Conservation (phyloP, 2,888 invertebrate genomes). For the Dermolepida albohirtum region DNA sequence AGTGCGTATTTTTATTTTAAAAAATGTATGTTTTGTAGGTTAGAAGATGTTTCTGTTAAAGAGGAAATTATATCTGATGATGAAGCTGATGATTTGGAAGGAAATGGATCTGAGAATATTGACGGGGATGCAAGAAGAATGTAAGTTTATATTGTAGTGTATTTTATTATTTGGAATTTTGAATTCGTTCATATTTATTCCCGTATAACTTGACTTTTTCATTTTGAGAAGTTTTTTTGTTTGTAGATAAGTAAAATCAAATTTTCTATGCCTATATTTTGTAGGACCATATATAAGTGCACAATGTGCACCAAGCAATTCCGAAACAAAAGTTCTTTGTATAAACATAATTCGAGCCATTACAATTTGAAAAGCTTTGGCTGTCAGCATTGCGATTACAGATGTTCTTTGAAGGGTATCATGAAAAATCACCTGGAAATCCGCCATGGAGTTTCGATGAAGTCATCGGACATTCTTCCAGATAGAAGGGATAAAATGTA, state of each 20-base stretch:
- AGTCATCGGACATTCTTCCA: neutral
- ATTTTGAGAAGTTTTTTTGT: neutral
- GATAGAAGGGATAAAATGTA: constrained; percentile 26
- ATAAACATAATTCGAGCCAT: constrained; percentile 11
- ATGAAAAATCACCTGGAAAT: constrained; percentile 22
- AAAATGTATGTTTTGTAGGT: too few relatives aligned
- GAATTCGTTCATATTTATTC: too few relatives aligned
- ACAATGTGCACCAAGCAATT: constrained; percentile 2
- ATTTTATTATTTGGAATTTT: too few relatives aligned
- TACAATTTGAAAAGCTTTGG: neutral
- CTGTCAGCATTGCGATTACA: constrained; percentile 7
- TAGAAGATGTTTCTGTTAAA: too few relatives aligned
- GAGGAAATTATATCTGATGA: too few relatives aligned
- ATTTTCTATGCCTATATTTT: neutral
- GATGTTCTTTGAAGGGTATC: constrained; percentile 5
- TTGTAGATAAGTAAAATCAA: neutral
- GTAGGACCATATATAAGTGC: constrained; percentile 1
- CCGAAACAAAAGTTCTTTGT: constrained; percentile 2
- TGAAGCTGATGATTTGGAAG: too few relatives aligned
- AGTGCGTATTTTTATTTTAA: too few relatives aligned
- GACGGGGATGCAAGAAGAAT: too few relatives aligned
- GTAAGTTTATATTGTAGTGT: too few relatives aligned
- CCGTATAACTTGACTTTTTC: neutral
- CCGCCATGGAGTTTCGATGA: constrained; percentile 13
- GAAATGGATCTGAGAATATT: too few relatives aligned